Conservation (phyloP, 2,797 vertebrate species). For the Amniataba percoides region DNA sequence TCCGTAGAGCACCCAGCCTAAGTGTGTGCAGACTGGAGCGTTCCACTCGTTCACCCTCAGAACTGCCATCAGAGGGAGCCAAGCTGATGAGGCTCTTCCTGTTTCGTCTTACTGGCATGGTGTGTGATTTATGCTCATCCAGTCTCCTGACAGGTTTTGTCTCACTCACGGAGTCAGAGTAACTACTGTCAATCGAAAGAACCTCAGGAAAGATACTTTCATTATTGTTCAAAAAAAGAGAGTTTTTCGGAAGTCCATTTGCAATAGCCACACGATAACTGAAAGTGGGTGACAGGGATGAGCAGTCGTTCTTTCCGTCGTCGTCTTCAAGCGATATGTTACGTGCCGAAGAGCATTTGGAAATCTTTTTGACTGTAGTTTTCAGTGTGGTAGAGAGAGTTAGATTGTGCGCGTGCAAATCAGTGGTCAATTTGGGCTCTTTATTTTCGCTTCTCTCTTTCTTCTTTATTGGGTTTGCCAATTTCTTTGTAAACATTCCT, state of each 20-base stretch:
- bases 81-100: slow-evolving; percentile 97
- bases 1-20: slow-evolving; percentile 93
- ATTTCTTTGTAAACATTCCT: slow-evolving; percentile 99
- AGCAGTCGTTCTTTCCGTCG: slow-evolving; percentile 90
- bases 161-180: slow-evolving; percentile 92
- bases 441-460: slow-evolving; percentile 92
- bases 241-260: slow-evolving; percentile 92
- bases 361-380: slow-evolving; percentile 95
- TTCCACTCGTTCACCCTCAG: slow-evolving; percentile 94
- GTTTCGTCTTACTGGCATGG: slow-evolving; percentile 97
- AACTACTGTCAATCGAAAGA: slow-evolving; percentile 92
- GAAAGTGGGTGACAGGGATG: slow-evolving; percentile 95
- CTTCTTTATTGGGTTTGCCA: slow-evolving; percentile 94
- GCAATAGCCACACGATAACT: slow-evolving; percentile 98
- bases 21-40: slow-evolving; percentile 91
- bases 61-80: slow-evolving; percentile 96
- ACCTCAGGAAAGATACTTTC: slow-evolving; percentile 90
- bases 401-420: slow-evolving; percentile 88
- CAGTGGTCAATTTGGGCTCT: slow-evolving; percentile 88
- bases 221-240: slow-evolving; percentile 87
- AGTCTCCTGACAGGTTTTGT: slow-evolving; percentile 87
- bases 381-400: slow-evolving; percentile 93
- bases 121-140: slow-evolving; percentile 88
- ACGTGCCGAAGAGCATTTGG: slow-evolving; percentile 93
- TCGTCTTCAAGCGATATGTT: slow-evolving; percentile 93